Evolutionary conservation across 2,797 vertebrate species (phyloP), one percentile per base, ranked within the genome.

Genomic region (Cuniculus paca): DNA sequence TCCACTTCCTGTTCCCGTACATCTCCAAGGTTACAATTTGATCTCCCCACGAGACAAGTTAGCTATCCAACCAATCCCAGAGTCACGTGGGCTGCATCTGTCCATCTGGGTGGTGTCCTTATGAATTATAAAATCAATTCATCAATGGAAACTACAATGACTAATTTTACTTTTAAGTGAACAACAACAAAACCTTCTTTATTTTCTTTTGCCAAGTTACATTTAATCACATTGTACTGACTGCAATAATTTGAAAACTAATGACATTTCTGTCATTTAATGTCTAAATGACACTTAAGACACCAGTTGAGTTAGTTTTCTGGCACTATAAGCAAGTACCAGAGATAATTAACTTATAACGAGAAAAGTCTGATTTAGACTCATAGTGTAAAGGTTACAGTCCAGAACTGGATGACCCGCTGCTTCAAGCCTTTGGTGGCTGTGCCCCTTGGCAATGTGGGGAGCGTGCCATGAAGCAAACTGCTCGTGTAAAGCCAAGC

Each of bases 391-490:
- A 52, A 60, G 54, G 50, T 19, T 31, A 16, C 26, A 45, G 13
- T 42, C 14, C 12, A 82, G n/a, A 16, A 31, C 24, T 19, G 42
- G 72, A 24, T 16, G 74, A 77, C 13, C 3, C 20, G 5, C 2
- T 10, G 26, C 45, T 75, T 17, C 28, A 36, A 14, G 54, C n/a
- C 79, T 36, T 24, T 19, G 20, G 52, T 28, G 22, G 50, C n/a
- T 50, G 16, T 19, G 24, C 13, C 58, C 16, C 26, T 8, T 42
- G 56, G 54, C 36, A 26, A 16, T 11, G 3, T 28, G 20, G 36
- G 42, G 8, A 82, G 13, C 3, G 0, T 16, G 11, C 31, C 0
- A 2, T 31, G 14, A 11, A 45, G 56, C 2, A 56, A 58, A 22
- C 8, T 22, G 10, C 17, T 36, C 34, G 36, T 10, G 31, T 31